A percentile compares a stretch with the other conserved stretches of the same genome.
phyloP scores from a whole-genome alignment of 2,797 vertebrate species.

The Telmatherina bonti region DNA sequence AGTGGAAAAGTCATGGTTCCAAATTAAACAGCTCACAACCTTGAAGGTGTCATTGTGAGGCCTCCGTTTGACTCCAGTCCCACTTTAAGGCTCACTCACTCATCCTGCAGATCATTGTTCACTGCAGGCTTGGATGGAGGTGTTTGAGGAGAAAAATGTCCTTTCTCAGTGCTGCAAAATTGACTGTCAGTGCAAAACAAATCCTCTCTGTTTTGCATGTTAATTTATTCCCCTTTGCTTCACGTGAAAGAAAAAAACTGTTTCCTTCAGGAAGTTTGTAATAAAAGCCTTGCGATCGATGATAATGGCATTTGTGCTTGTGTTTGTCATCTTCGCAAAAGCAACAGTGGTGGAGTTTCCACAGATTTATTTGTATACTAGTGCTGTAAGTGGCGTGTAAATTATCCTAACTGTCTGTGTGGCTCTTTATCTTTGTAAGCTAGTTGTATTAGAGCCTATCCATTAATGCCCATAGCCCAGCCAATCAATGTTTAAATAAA shows the following conservation, averaged over 20 bases:
- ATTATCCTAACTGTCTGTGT: slow-evolving; percentile 87
- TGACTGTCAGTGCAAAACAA: slow-evolving; percentile 73
- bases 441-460: slow-evolving; percentile 84
- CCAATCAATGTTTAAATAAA: slow-evolving; percentile 86
- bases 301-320: slow-evolving; percentile 87
- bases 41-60: slow-evolving; percentile 78
- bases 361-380: slow-evolving; percentile 89
- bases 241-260: slow-evolving; percentile 44
- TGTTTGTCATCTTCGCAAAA: slow-evolving; percentile 89
- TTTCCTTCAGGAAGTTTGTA: slow-evolving; percentile 87
- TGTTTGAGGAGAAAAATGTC: slow-evolving; percentile 70
- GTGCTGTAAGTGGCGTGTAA: slow-evolving; percentile 90
- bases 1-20: slow-evolving; percentile 55
- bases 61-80: slow-evolving; percentile 62
- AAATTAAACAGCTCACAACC: slow-evolving; percentile 71
- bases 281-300: slow-evolving; percentile 88
- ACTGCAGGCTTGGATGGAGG: slow-evolving; percentile 50
- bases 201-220: slow-evolving; percentile 80
- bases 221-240: slow-evolving; percentile 81
- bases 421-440: slow-evolving; percentile 87
- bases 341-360: slow-evolving; percentile 85
- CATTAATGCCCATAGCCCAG: slow-evolving; percentile 81
- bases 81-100: slow-evolving; percentile 72
- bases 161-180: slow-evolving; percentile 63
- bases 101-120: slow-evolving; percentile 69